Conservation (phyloP, 2,888 invertebrate genomes). For the Tachina grossa region DNA sequence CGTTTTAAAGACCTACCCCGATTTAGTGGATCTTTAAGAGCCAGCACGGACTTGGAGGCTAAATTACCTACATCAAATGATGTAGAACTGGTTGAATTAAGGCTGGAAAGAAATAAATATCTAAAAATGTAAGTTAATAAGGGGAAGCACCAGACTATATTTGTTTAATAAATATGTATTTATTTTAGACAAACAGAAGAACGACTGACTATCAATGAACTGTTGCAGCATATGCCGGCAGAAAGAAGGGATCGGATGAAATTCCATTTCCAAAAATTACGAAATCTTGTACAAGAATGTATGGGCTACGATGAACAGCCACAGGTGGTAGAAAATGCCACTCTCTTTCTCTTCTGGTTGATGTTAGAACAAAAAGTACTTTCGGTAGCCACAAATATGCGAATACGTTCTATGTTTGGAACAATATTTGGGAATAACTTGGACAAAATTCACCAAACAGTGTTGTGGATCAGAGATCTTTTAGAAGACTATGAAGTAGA, state of each 20-base stretch:
- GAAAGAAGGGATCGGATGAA: slow-evolving; percentile 75
- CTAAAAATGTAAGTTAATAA: slow-evolving; percentile 69
- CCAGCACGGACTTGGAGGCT: slow-evolving; percentile 85
- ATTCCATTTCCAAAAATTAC: slow-evolving; percentile 79
- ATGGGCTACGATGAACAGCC: slow-evolving; percentile 84
- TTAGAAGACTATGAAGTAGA: slow-evolving; percentile 84
- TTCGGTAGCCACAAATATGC: slow-evolving; percentile 84
- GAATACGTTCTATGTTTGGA: slow-evolving; percentile 86
- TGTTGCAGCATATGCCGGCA: slow-evolving; percentile 74
- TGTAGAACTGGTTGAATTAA: slow-evolving; percentile 66
- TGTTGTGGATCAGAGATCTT: slow-evolving; percentile 83
- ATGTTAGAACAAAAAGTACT: slow-evolving; percentile 85
- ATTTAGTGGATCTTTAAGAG: slow-evolving; percentile 86
- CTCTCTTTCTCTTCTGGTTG: slow-evolving; percentile 85
- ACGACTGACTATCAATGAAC: slow-evolving; percentile 75
- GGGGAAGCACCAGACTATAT: background rate
- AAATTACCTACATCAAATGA: slow-evolving; percentile 73
- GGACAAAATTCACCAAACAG: slow-evolving; percentile 85
- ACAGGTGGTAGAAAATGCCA: slow-evolving; percentile 86
- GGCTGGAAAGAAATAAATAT: slow-evolving; percentile 57
- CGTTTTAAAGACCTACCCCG: slow-evolving; percentile 83
- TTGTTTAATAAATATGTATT: slow-evolving; percentile 13
- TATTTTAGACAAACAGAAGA: slow-evolving; percentile 43
- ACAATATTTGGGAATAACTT: slow-evolving; percentile 84
- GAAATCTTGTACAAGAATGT: slow-evolving; percentile 81